These are phyloP conservation scores for Leptopilina boulardi DNA, from an alignment of 1,140 invertebrate species.

Conservation along the genomic window DNA sequence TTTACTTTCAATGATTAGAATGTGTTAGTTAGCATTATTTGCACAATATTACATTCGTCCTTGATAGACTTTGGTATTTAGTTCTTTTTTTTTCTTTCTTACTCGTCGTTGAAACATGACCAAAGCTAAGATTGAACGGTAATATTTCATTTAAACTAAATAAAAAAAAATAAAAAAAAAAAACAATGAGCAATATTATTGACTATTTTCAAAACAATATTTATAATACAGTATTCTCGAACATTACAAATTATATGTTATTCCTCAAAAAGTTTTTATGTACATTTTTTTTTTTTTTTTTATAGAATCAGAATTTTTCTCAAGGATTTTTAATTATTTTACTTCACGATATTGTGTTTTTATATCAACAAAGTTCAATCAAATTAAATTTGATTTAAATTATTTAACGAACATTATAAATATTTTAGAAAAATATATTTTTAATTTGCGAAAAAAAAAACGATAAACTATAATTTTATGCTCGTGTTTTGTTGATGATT, in stretches of 20 bases:
- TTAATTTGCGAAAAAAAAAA: neutral
- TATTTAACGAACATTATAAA: neutral
- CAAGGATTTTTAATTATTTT: neutral
- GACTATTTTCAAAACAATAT: conserved; percentile 45
- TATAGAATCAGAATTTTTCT: neutral
- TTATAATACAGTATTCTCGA: neutral
- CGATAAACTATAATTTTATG: too few species aligned
- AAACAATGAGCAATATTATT: conserved; percentile 61
- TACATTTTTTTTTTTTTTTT: neutral
- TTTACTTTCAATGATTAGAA: conserved; percentile 59
- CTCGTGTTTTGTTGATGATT: too few species aligned
- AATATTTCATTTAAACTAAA: conserved; percentile 40
- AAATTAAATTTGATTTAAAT: neutral
- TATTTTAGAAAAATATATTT: neutral
- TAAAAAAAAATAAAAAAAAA: too few species aligned
- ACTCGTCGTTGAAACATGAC: conserved; percentile 13
- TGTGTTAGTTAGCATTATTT: conserved; percentile 55
- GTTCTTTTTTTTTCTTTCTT: neutral
- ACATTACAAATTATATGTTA: neutral
- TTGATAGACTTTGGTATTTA: conserved; percentile 44
- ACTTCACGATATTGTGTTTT: neutral
- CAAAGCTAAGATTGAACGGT: conserved; percentile 24
- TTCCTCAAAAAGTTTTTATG: neutral
- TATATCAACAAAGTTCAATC: neutral
- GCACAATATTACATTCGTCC: conserved; percentile 35